Evolutionary conservation across 2,797 vertebrate genomes (phyloP).

Genomic region (Chanos chanos): DNA sequence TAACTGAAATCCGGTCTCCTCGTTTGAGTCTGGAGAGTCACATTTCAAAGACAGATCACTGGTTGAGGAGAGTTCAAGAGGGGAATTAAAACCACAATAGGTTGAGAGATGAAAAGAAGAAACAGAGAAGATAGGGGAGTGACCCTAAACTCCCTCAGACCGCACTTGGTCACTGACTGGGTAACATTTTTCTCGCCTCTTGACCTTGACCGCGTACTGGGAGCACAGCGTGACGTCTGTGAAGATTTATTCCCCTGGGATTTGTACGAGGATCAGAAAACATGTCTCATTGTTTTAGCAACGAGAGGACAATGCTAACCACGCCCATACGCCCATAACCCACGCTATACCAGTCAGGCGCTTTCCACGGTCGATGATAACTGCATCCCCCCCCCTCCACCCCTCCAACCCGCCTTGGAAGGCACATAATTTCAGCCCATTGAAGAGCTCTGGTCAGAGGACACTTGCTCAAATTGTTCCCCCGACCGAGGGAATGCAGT

Average conservation of each 20-base stretch:
- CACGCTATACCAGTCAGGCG: conserved; percentile 41
- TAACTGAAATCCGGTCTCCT: too few species aligned
- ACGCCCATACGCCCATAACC: conserved; percentile 24
- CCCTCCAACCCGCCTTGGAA: neutral
- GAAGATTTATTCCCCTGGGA: conserved; percentile 30
- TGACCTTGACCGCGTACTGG: conserved; percentile 33
- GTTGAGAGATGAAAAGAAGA: neutral
- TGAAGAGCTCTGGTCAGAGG: conserved; percentile 7
- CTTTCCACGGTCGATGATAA: conserved; percentile 36
- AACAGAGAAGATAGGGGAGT: neutral
- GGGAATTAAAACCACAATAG: neutral
- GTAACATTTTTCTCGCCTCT: conserved; percentile 34
- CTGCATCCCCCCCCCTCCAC: neutral
- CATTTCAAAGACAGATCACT: too few species aligned
- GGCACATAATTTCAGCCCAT: conserved; percentile 37
- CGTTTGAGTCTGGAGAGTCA: too few species aligned
- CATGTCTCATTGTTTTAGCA: conserved; percentile 44
- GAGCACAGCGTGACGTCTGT: conserved; percentile 25
- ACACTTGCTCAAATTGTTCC: conserved; percentile 35
- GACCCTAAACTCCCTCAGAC: neutral
- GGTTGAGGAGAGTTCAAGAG: too few species aligned
- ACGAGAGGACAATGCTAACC: conserved; percentile 44
- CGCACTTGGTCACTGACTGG: conserved; percentile 17
- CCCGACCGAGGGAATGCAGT: conserved; percentile 39
- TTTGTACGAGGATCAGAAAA: conserved; percentile 30